Evolutionary conservation across 1,140 invertebrate species (phyloP).

Genomic region (Meloidogyne chitwoodi): DNA sequence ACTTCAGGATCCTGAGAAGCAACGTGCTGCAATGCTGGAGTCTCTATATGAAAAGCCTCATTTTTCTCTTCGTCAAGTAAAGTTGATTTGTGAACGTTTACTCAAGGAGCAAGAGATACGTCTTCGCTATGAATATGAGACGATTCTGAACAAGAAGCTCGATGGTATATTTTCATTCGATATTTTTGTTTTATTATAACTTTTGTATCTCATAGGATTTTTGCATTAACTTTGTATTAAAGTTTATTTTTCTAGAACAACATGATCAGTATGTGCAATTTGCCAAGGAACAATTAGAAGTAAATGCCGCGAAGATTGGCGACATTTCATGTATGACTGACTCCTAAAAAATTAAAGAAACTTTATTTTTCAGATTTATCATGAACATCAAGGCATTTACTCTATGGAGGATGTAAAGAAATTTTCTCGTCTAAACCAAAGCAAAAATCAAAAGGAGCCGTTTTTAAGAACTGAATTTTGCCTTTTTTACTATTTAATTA

Average conservation of each 20-base stretch:
- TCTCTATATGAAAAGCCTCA: conserved; percentile 49
- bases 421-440: too few species aligned
- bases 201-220: neutral
- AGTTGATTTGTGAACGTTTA: conserved; percentile 55
- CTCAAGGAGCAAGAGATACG: conserved; percentile 57
- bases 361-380: conserved; percentile 5
- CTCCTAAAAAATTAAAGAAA: neutral
- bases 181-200: neutral
- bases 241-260: conserved; percentile 47
- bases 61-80: conserved; percentile 55
- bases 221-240: too few species aligned
- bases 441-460: too few species aligned
- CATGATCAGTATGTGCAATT: conserved; percentile 60
- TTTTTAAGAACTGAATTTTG: too few species aligned
- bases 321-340: conserved; percentile 15
- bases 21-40: conserved; percentile 7
- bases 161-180: conserved; percentile 35
- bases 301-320: conserved; percentile 2
- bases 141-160: conserved; percentile 46
- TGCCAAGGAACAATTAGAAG: conserved; percentile 51
- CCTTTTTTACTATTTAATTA: too few species aligned
- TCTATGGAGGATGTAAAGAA: neutral
- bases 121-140: conserved; percentile 58
- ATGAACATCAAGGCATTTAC: neutral
- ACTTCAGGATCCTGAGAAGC: conserved; percentile 3